Conservation (phyloP, 2,888 invertebrate genomes). For the Octodonta nipae region DNA sequence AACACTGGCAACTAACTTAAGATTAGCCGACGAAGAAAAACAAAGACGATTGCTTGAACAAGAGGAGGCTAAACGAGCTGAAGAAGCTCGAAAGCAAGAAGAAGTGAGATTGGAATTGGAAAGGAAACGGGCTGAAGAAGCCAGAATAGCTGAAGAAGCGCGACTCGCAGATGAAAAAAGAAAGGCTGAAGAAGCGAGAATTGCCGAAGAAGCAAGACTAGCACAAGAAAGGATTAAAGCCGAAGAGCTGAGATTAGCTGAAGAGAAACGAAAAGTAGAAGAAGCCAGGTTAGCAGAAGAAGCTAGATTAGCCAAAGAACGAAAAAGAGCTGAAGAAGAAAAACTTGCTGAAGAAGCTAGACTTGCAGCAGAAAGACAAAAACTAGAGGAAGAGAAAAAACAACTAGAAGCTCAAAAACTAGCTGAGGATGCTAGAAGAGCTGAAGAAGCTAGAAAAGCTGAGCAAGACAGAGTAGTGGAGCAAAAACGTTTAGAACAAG, state of each 20-base stretch:
- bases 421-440: conserved; percentile 21
- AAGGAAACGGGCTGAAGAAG: conserved; percentile 26
- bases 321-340: conserved; percentile 12
- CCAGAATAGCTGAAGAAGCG: conserved; percentile 14
- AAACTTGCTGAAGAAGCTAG: conserved; percentile 16
- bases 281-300: conserved; percentile 32
- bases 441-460: conserved; percentile 18
- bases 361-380: conserved; percentile 18
- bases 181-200: conserved; percentile 12
- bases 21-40: conserved; percentile 38
- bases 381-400: conserved; percentile 15
- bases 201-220: conserved; percentile 17
- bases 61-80: conserved; percentile 36
- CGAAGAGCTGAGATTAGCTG: conserved; percentile 13
- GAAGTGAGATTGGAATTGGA: conserved; percentile 33
- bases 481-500: conserved; percentile 13
- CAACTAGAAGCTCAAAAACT: conserved; percentile 13
- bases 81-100: conserved; percentile 35
- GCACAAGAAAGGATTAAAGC: conserved; percentile 21
- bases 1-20: conserved; percentile 43
- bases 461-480: conserved; percentile 14
- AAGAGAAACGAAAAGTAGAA: conserved; percentile 15
- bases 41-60: conserved; percentile 36
- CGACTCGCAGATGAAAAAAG: conserved; percentile 16
- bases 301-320: conserved; percentile 15